Evolutionary conservation across 2,113 vertebrate species (phyloP).

Genomic region (Odocoileus hemionus): DNA sequence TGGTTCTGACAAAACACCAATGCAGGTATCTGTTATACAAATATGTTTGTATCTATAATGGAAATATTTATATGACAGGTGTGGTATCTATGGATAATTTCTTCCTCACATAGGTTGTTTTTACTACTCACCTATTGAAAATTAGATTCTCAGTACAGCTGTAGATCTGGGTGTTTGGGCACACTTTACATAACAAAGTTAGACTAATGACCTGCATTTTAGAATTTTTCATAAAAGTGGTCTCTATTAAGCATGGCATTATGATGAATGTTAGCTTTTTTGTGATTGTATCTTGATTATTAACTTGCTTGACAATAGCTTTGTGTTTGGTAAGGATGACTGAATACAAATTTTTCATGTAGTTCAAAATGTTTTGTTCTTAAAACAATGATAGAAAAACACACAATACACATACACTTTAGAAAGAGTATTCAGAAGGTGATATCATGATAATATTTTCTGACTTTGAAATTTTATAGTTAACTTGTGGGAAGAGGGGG

Average conservation of each 20-base stretch:
- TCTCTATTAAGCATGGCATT: background rate
- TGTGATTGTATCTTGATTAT: background rate
- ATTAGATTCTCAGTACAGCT: background rate
- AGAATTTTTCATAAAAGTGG: background rate
- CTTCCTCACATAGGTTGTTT: background rate
- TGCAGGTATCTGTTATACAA: background rate
- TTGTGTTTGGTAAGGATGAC: background rate
- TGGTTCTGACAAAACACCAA: slow-evolving; percentile 2
- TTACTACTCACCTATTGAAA: background rate
- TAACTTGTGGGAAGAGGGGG: background rate
- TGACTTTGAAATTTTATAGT: background rate
- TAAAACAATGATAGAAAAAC: slow-evolving; percentile 1
- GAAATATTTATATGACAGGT: background rate
- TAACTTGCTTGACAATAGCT: background rate
- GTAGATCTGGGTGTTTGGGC: background rate
- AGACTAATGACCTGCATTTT: background rate
- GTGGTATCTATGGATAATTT: background rate
- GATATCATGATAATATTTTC: background rate
- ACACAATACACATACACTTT: background rate
- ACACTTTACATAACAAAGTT: background rate
- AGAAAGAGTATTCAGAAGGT: background rate
- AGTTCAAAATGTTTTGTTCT: slow-evolving; percentile 21
- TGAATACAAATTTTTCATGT: background rate
- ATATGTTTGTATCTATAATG: background rate
- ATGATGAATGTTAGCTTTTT: background rate